Conservation (phyloP, 2,113 vertebrate genomes). For the Lichenostomus cassidix region DNA sequence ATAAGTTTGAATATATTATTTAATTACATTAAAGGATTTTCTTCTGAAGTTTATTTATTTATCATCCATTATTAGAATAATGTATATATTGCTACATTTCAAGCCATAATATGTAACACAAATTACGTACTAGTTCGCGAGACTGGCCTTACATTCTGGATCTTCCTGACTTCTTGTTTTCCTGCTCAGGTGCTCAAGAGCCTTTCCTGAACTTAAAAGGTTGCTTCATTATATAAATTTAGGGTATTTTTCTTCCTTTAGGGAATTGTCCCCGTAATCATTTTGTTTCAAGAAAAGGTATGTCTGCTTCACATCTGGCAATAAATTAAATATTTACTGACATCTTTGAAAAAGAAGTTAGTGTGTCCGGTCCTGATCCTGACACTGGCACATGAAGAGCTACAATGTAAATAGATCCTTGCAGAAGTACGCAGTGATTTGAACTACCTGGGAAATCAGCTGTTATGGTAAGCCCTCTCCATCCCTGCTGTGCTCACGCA, state of each 20-base stretch:
- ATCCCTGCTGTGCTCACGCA: fast-evolving
- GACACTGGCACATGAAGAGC: not conserved
- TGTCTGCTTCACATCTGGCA: not conserved
- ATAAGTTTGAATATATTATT: not conserved
- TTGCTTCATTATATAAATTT: not conserved
- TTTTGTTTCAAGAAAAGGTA: not conserved
- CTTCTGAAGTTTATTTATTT: not conserved
- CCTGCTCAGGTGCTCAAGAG: not conserved
- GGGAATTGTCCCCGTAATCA: not conserved
- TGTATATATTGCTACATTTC: not conserved
- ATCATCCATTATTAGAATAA: not conserved
- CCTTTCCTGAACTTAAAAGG: not conserved
- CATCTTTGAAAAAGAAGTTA: not conserved
- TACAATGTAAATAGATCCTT: not conserved
- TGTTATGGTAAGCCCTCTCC: not conserved
- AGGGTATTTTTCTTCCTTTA: not conserved
- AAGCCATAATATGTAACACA: not conserved
- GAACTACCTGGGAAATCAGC: not conserved
- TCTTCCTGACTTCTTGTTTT: not conserved
- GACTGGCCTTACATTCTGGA: not conserved
- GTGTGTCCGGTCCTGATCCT: not conserved
- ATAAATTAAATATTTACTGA: not conserved
- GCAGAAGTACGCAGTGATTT: not conserved
- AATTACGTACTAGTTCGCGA: not conserved
- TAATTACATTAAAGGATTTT: not conserved